Percentiles rank a stretch among this genome's conserved stretches.
phyloP scores from a whole-genome alignment of 2,797 vertebrate genomes.

The Betta splendens region DNA sequence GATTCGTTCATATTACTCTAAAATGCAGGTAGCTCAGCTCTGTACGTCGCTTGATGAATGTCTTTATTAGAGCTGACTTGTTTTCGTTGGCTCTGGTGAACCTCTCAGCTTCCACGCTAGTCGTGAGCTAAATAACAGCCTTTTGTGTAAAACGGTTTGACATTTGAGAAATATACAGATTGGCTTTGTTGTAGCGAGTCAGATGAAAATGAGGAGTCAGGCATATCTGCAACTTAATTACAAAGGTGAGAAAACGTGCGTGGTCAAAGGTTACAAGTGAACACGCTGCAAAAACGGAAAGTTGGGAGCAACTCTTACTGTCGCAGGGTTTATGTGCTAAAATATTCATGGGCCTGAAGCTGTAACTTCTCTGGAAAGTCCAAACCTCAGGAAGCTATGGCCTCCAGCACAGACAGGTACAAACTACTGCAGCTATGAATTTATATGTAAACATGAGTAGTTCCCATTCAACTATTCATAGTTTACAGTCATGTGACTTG shows the following conservation, averaged over 20 bases:
- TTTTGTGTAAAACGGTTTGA: background rate
- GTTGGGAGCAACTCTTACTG: background rate
- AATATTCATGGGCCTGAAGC: background rate
- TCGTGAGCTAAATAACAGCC: constrained; percentile 1
- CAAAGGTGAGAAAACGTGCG: background rate
- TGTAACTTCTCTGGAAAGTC: background rate
- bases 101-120: constrained; percentile 1
- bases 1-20: constrained; percentile 65
- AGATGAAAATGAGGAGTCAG: background rate
- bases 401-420: background rate
- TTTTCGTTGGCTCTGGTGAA: constrained; percentile 24
- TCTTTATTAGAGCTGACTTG: constrained; percentile 50
- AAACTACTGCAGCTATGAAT: background rate
- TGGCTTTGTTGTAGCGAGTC: background rate
- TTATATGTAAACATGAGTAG: no score
- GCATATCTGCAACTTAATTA: background rate
- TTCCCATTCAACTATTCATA: no score
- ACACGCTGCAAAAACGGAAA: background rate
- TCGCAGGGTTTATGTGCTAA: background rate
- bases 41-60: constrained; percentile 51
- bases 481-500: no score
- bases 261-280: background rate
- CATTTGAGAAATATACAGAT: background rate
- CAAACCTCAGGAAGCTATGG: background rate
- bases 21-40: constrained; percentile 45